Evolutionary conservation across 2,113 vertebrate genomes (phyloP).

Genomic region (Tylochromis polylepis): DNA sequence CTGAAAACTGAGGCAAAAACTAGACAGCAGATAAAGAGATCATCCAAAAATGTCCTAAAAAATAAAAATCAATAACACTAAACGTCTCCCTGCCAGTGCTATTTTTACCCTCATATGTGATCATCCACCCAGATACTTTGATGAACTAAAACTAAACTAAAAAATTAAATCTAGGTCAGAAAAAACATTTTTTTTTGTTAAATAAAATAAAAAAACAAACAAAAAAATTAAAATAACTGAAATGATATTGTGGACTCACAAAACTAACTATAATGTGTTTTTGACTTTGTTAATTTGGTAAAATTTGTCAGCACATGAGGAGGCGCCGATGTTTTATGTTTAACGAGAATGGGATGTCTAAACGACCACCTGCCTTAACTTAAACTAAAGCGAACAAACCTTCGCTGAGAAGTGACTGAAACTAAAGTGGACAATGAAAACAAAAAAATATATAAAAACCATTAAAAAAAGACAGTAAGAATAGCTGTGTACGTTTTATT

Average conservation of each 20-base stretch:
- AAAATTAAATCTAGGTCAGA: background rate
- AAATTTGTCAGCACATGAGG: background rate
- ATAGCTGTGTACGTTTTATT: too few species aligned
- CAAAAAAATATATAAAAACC: too few species aligned
- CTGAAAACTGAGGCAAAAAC: background rate
- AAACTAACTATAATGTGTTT: background rate
- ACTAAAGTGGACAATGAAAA: too few species aligned
- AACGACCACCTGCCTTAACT: too few species aligned
- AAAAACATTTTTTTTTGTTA: background rate
- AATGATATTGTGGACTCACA: background rate
- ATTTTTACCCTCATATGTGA: background rate
- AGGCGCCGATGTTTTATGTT: too few species aligned
- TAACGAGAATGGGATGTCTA: too few species aligned
- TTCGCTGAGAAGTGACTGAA: too few species aligned
- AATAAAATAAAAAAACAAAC: background rate
- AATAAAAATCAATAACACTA: background rate
- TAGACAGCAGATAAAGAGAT: background rate
- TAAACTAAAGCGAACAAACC: too few species aligned
- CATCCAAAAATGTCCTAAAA: background rate
- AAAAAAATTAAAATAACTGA: background rate
- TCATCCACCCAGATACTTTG: background rate
- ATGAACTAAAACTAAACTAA: background rate
- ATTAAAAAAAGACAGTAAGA: too few species aligned
- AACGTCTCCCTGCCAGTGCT: background rate
- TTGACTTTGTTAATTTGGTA: background rate